Conservation (phyloP, 2,113 vertebrate species). For the Fukomys damarensis region DNA sequence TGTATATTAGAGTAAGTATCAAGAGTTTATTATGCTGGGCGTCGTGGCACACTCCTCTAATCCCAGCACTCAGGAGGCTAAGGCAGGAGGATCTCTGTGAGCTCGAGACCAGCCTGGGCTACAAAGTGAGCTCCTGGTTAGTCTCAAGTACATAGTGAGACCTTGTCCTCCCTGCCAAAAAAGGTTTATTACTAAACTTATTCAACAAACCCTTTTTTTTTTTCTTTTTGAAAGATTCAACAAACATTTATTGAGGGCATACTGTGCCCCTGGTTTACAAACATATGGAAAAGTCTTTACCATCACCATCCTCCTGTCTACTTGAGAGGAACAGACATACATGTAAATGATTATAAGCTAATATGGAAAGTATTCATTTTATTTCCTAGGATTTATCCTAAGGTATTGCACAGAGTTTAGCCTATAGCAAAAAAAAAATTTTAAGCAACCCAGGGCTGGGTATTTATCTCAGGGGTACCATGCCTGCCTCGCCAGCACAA, state of each 20-base stretch:
- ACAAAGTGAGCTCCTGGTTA: too few species aligned
- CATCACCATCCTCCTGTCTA: neutral
- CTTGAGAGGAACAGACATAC: neutral
- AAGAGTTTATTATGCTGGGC: neutral
- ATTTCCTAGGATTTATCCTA: slow-evolving; percentile 24
- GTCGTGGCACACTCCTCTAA: too few species aligned
- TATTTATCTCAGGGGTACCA: too few species aligned
- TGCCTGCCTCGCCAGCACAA: too few species aligned
- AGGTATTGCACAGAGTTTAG: slow-evolving; percentile 2
- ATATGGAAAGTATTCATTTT: neutral
- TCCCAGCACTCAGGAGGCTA: too few species aligned
- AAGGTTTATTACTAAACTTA: too few species aligned
- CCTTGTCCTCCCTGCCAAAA: too few species aligned
- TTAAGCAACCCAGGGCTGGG: neutral
- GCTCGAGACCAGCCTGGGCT: too few species aligned
- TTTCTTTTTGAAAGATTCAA: too few species aligned
- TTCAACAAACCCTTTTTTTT: too few species aligned
- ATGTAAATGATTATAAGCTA: neutral
- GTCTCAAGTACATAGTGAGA: too few species aligned
- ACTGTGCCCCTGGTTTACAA: neutral
- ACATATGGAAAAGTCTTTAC: neutral
- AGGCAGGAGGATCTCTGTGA: too few species aligned
- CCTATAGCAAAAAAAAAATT: neutral
- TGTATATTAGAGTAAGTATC: neutral
- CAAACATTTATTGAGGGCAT: neutral